phyloP scores from a whole-genome alignment of 2,113 vertebrate species.

The Sebastes schlegelii region DNA sequence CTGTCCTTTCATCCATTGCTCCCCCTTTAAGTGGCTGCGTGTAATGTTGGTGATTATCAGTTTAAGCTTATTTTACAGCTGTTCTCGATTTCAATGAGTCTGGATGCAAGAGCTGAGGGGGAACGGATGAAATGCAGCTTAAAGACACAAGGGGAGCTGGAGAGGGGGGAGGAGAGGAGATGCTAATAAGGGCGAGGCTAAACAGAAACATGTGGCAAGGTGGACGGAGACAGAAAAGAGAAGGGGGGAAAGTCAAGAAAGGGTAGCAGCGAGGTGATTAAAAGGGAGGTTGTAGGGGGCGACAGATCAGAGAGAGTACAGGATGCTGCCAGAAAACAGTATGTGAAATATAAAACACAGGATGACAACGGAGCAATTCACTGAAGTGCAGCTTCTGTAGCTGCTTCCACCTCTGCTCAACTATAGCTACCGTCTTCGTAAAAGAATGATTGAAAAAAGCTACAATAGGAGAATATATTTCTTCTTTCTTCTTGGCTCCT shows the following conservation, averaged over 20 bases:
- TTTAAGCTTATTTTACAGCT: conserved; percentile 55
- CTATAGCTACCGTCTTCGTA: not conserved
- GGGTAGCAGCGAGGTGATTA: conserved; percentile 17
- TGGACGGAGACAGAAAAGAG: conserved; percentile 8
- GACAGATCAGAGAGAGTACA: conserved; percentile 24
- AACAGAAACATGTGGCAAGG: conserved; percentile 27
- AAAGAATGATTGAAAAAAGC: not conserved
- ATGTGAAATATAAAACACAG: conserved; percentile 22
- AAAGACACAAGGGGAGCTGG: not conserved
- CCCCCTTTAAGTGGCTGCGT: not conserved
- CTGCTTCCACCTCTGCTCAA: not conserved
- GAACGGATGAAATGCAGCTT: conserved; percentile 16
- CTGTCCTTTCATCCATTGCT: conserved; percentile 21
- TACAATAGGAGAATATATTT: conserved; percentile 4
- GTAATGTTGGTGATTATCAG: conserved; percentile 50
- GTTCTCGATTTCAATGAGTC: conserved; percentile 43
- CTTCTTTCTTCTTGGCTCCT: not conserved
- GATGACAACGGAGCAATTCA: conserved; percentile 19
- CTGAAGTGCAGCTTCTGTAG: conserved; percentile 8
- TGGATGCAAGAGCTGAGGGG: conserved; percentile 2
- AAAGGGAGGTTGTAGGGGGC: conserved; percentile 18
- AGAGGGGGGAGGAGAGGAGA: not conserved
- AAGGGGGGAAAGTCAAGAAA: conserved; percentile 7
- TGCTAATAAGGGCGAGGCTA: conserved; percentile 16
- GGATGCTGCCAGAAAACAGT: conserved; percentile 33